phyloP scores from a whole-genome alignment of 2,113 vertebrate genomes.

The Sphyrna mokarran region DNA sequence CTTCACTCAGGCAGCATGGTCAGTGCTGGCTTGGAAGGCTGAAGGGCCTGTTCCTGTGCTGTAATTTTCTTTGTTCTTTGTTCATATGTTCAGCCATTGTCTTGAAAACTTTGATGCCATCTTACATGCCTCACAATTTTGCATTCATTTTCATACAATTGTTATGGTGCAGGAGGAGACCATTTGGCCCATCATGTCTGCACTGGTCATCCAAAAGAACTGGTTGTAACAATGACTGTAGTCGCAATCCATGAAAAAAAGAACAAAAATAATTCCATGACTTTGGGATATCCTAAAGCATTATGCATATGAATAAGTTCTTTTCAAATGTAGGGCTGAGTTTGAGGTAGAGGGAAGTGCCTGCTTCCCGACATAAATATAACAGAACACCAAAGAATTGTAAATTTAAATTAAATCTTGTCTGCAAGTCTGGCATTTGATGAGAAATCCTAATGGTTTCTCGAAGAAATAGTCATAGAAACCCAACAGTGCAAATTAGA shows the following conservation, averaged over 20 bases:
- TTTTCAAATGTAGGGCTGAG: background rate
- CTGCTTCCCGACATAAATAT: no score
- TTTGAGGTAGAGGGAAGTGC: background rate
- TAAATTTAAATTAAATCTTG: no score
- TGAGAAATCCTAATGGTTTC: no score
- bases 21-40: no score
- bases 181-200: no score
- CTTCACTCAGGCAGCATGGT: no score
- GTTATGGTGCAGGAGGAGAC: background rate
- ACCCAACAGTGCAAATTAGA: no score
- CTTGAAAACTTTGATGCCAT: background rate
- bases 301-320: background rate
- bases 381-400: no score
- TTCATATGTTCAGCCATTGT: background rate
- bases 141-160: background rate
- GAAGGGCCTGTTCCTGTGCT: no score
- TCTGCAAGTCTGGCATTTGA: no score
- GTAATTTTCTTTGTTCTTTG: no score
- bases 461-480: no score
- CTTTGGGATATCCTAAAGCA: background rate
- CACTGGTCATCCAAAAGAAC: background rate
- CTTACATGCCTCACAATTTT: background rate
- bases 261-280: background rate
- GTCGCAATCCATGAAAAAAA: background rate
- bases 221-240: background rate